These are phyloP conservation scores for Drosophila yakuba DNA, from an alignment of 1,140 invertebrate species.

Conservation along the genomic window DNA sequence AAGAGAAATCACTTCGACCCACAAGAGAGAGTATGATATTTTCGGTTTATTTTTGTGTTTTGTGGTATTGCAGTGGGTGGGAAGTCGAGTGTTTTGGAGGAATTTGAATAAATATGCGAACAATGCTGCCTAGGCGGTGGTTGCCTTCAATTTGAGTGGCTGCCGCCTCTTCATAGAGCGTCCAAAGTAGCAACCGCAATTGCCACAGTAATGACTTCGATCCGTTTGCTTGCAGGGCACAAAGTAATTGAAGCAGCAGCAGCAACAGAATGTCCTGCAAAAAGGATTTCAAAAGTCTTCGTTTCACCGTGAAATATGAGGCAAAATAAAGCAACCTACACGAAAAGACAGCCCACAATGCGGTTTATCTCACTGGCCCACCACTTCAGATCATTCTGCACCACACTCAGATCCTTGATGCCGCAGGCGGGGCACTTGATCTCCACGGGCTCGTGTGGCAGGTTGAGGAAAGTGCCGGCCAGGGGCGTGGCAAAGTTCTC, in stretches of 20 bases:
- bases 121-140: conserved; percentile 16
- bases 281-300: neutral
- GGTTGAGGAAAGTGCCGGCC: conserved; percentile 72
- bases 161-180: conserved; percentile 64
- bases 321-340: conserved; percentile 52
- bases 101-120: conserved; percentile 9
- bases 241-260: conserved; percentile 73
- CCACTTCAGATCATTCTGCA: conserved; percentile 78
- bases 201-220: conserved; percentile 79
- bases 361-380: conserved; percentile 76
- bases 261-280: conserved; percentile 71
- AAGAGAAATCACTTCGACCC: conserved; percentile 1
- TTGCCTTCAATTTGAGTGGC: conserved; percentile 61
- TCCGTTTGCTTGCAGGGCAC: conserved; percentile 78
- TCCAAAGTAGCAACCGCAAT: conserved; percentile 81
- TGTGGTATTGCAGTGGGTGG: conserved; percentile 25
- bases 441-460: conserved; percentile 63
- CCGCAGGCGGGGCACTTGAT: conserved; percentile 76
- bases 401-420: conserved; percentile 55
- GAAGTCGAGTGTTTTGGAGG: neutral
- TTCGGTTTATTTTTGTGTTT: conserved; percentile 40
- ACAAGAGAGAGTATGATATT: conserved; percentile 2
- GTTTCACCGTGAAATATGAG: neutral
- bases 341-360: conserved; percentile 77
- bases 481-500: conserved; percentile 80